Base-by-base conservation (phyloP, 2,113 vertebrate genomes). In the Gasterosteus aculeatus region DNA sequence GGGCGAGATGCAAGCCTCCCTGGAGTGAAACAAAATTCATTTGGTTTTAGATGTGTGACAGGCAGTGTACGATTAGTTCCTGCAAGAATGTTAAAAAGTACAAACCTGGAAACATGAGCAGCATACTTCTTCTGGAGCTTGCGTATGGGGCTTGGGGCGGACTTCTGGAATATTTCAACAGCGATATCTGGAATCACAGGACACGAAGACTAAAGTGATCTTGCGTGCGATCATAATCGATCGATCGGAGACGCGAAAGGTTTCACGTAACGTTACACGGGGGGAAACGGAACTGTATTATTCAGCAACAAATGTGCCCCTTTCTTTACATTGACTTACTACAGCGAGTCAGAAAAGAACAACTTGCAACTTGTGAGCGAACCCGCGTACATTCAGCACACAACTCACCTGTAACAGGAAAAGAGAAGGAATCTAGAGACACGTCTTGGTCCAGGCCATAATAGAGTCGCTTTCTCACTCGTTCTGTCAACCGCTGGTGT, bases 111-210 rank as follows among this genome's bases (percentile, higher is more conserved):
- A 26, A 99, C 98, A 0, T 96, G 97, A 63, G 96, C 94, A 1
- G 98, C 98, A 0, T 99, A 99, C 87, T 98, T 98, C 94, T 98
- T 99, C 76, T 97, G 98, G 12, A 99, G 96, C 39, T 97, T 96
- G 49, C 96, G 93, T 69, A 99, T 97, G 33, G 98, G 98, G 81
- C 97, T 99, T 47, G 98, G 98, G 73, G 98, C 98, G 69, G 97
- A 96, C 82, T 98, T 98, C 89, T 99, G 98, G 81, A 99, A 95
- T 82, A 99, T 84, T 92, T 99, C 98, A 10, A 99, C 97, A 0
- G 98, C 97, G 77, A 99, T 99, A 91, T 99, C 98, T 99, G 87
- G 2, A 59, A 77, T 2, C 1, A 3, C 1, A 71, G 18, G 4
- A 39, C 77, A 1, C 3, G 47, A 2, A 53, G 10, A 44, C 44